Conservation (phyloP, 1,140 invertebrate genomes). For the Macrotrachela quadricornifera region DNA sequence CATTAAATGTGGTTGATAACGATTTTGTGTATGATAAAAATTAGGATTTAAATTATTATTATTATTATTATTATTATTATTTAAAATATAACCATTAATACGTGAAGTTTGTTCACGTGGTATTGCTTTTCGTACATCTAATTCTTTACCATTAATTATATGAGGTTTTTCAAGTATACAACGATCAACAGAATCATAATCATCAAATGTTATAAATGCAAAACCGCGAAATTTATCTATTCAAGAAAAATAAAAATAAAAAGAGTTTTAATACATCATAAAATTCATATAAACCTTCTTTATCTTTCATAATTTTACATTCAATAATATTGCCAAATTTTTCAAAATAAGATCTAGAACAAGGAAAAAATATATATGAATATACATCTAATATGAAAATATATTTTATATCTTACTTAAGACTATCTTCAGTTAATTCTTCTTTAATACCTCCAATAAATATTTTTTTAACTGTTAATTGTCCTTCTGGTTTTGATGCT, state of each 20-base stretch:
- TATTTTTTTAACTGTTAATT: conserved; percentile 77
- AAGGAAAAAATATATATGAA: not conserved
- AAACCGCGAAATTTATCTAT: conserved; percentile 69
- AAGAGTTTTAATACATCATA: no score
- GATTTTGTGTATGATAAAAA: no score
- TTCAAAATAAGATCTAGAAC: not conserved
- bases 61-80: no score
- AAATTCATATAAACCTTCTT: conserved; percentile 25
- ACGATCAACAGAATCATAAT: conserved; percentile 21
- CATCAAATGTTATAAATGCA: conserved; percentile 81
- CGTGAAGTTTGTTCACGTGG: conserved; percentile 42
- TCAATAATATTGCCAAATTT: conserved; percentile 45
- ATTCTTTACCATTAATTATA: conserved; percentile 27
- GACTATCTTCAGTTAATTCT: conserved; percentile 16
- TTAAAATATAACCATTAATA: not conserved
- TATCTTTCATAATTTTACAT: conserved; percentile 37
- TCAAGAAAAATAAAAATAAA: no score
- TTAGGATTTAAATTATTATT: no score
- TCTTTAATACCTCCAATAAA: conserved; percentile 65
- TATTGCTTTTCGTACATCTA: conserved; percentile 35
- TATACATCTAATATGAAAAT: conserved; percentile 7
- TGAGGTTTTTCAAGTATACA: conserved; percentile 27
- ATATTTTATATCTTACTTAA: conserved; percentile 36
- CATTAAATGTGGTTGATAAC: no score
- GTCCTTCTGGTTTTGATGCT: conserved; percentile 63